These are phyloP conservation scores for Archocentrus centrarchus DNA, from an alignment of 2,113 vertebrate species.

Conservation along the genomic window DNA sequence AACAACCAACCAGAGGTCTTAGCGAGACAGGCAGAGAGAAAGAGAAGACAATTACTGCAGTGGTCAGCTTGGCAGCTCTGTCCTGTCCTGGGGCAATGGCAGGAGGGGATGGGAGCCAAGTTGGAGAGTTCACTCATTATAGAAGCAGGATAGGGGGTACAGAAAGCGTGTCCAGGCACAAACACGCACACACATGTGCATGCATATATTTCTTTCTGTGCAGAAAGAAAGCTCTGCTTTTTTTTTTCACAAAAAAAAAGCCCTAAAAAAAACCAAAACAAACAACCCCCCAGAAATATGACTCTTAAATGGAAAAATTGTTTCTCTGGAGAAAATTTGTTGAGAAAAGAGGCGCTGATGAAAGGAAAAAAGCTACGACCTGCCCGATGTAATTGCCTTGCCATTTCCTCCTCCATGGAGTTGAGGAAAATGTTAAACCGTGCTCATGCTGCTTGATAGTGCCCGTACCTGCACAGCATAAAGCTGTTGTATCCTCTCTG, in stretches of 20 bases:
- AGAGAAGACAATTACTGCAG: conserved; percentile 63
- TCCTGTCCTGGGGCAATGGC: conserved; percentile 59
- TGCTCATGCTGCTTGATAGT: conserved; percentile 45
- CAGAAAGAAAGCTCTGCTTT: background rate
- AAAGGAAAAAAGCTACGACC: conserved; percentile 27
- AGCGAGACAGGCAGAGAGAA: conserved; percentile 48
- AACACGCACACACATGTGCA: background rate
- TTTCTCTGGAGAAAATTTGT: conserved; percentile 38
- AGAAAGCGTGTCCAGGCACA: conserved; percentile 31
- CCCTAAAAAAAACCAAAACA: background rate
- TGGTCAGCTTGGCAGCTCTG: conserved; percentile 63
- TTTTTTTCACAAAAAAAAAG: background rate
- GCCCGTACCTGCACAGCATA: background rate
- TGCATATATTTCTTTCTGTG: conserved; percentile 10
- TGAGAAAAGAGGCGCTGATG: conserved; percentile 27
- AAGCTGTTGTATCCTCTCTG: conserved; percentile 7
- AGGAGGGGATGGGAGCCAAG: conserved; percentile 30
- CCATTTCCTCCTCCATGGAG: conserved; percentile 46
- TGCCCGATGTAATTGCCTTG: conserved; percentile 47
- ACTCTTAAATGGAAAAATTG: conserved; percentile 37
- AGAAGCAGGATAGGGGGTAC: conserved; percentile 20
- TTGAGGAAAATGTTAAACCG: conserved; percentile 57
- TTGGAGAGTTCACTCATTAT: conserved; percentile 53
- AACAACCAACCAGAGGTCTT: conserved; percentile 43
- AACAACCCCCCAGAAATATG: background rate